Evolutionary conservation across 2,113 vertebrate species (phyloP), one percentile per base, ranked within the genome.

Genomic region (Urocitellus parryii): DNA sequence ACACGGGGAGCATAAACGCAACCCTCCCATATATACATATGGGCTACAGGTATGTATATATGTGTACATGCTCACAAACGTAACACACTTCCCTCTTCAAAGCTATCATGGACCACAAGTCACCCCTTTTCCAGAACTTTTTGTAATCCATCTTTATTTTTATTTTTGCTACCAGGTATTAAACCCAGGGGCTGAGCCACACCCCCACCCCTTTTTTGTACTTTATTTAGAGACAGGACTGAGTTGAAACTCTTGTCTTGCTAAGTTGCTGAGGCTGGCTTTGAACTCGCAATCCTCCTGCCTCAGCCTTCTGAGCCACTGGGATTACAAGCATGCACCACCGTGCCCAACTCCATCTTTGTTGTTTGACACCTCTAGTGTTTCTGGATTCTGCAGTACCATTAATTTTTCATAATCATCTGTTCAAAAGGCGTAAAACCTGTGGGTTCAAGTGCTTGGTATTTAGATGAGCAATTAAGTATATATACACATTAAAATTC

Each of bases 341-440:
- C 56, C 7, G 20, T 58, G 56, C 56, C 6, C 20, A 2, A 18
- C 20, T 58, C 56, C 56, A 58, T 58, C 56, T 58, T 58, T 22
- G 20, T 58, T 58, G 22, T 89, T 89, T 80, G 79, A 92, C 42
- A 67, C 58, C n/a, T 93, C 51, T 90, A 63, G 24, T 94, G 79
- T 95, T 97, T 97, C 81, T 96, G 68, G 93, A 81, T 25, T 93
- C 65, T 80, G 18, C 12, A 37, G 65, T 89, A 37, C 27, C 25
- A 92, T 84, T 95, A 29, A 90, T 88, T 95, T 45, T 96, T 95
- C 80, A 92, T 86, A 88, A 79, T 94, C 51, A 63, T 84, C 93
- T 95, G 88, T 95, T 95, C 56, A 76, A 84, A 89, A 92, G 73
- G 80, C 79, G 93, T 20, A 78, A 70, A 81, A 68, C 51, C 79